These are phyloP conservation scores for Lagodon rhomboides DNA, from an alignment of 2,797 vertebrate species.

Conservation along the genomic window DNA sequence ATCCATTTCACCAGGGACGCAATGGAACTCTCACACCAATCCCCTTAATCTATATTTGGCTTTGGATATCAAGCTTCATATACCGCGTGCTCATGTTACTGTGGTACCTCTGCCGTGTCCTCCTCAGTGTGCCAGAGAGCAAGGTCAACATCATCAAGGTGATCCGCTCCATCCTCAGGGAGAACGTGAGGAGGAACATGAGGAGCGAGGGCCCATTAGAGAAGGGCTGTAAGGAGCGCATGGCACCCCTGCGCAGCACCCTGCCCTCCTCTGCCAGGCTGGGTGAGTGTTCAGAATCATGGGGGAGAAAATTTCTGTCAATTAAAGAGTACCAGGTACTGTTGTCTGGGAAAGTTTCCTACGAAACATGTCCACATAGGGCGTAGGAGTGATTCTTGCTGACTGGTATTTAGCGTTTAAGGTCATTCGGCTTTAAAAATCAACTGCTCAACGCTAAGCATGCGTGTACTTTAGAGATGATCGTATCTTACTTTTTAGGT, in stretches of 20 bases:
- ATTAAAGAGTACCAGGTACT: not conserved
- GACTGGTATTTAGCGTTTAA: conserved; percentile 29
- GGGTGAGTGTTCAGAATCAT: conserved; percentile 82
- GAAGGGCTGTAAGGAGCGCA: conserved; percentile 86
- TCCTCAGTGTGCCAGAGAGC: conserved; percentile 90
- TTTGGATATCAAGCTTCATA: conserved; percentile 30
- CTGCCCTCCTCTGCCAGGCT: conserved; percentile 91
- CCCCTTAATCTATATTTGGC: conserved; percentile 52
- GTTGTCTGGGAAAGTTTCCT: conserved; percentile 11
- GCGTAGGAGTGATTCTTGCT: conserved; percentile 10
- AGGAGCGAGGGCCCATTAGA: conserved; percentile 88
- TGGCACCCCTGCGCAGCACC: conserved; percentile 87
- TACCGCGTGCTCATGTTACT: conserved; percentile 28
- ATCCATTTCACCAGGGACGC: conserved; percentile 48
- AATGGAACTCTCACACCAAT: conserved; percentile 11
- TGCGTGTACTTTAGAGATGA: conserved; percentile 17
- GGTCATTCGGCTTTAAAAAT: conserved; percentile 32
- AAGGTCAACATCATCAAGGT: conserved; percentile 94
- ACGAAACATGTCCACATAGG: conserved; percentile 9
- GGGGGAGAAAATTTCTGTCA: not conserved
- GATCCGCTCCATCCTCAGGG: conserved; percentile 94
- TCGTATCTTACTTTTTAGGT: conserved; percentile 48
- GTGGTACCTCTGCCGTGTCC: conserved; percentile 19
- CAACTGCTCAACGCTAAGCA: not conserved
- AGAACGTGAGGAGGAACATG: conserved; percentile 91